Base-by-base conservation (phyloP, 2,797 vertebrate species). In the Tolypeutes matacus region DNA sequence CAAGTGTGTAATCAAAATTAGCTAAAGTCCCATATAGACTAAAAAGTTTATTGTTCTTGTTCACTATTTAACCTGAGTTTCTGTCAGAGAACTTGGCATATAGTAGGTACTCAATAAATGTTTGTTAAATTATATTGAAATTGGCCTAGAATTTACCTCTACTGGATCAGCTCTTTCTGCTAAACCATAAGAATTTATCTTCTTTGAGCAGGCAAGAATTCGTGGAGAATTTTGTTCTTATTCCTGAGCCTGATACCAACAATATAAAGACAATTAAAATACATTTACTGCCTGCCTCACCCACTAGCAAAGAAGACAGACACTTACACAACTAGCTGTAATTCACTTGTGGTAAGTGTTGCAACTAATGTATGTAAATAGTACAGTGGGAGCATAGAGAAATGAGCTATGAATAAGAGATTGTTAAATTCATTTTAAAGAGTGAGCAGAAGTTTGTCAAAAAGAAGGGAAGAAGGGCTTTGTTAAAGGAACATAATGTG, bases 271-370 rank as follows among this genome's bases (percentile, higher is more conserved):
- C 53, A 91, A 36, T 93, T 83, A 86, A 88, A 78, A 92, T 87
- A 62, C 94, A 93, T 72, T 93, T 86, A 73, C 70, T 95, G 56
- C 77, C 51, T 81, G 62, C 91, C 65, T 86, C 75, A 80, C 82
- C 83, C 62, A 96, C 77, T 51, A 84, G 65, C 84, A 86, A 95
- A 93, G 72, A 92, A 89, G 69, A 80, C 17, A 96, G 84, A 89
- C 42, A 12, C 65, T 69, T 89, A 14, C 85, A 85, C 73, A 95
- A 93, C 70, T 75, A 83, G 83, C 60, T 87, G 12, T 84, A 91
- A 93, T 94, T 95, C 91, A 80, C 25, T 65, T 65, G 36, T 60
- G n/a, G 53, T 90, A 94, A 92, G 85, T 86, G 29, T 83, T 91
- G 49, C 27, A 72, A 42, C 95, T 96, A 81, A 81, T 94, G 12